A percentile compares a stretch with the other conserved stretches of the same genome.
Conservation (phyloP, 2,113 vertebrate genomes). For the Heterotilapia buettikoferi region DNA sequence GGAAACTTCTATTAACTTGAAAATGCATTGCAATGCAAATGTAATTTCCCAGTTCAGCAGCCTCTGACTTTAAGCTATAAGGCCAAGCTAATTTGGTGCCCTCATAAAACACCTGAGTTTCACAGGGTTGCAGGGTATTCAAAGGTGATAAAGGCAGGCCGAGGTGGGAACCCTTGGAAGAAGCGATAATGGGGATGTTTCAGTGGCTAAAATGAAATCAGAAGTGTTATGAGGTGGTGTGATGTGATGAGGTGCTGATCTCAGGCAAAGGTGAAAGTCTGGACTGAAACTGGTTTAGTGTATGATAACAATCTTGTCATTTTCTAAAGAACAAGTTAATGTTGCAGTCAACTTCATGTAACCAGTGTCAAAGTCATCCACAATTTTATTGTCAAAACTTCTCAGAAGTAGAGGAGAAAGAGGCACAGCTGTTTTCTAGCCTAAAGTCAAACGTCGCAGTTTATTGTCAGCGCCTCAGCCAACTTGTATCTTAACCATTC, state of each 20-base stretch:
- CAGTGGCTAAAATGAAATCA: neutral
- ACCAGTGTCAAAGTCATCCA: neutral
- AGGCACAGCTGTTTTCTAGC: neutral
- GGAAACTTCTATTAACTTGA: slow-evolving; percentile 54
- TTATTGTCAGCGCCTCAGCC: neutral
- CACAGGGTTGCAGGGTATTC: slow-evolving; percentile 25
- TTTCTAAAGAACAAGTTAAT: neutral
- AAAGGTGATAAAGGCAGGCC: slow-evolving; percentile 9
- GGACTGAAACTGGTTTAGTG: neutral
- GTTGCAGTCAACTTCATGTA: neutral
- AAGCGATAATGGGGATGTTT: slow-evolving; percentile 8
- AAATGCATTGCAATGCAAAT: slow-evolving; percentile 62
- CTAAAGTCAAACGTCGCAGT: neutral
- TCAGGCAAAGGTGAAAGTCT: neutral
- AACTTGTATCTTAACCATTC: neutral
- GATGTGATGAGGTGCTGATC: neutral
- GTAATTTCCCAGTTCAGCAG: slow-evolving; percentile 72
- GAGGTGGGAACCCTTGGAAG: neutral
- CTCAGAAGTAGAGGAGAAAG: neutral
- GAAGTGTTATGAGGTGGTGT: neutral
- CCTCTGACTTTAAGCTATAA: slow-evolving; percentile 45
- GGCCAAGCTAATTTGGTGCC: slow-evolving; percentile 58
- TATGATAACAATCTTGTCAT: neutral
- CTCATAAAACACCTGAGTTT: slow-evolving; percentile 47
- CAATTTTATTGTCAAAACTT: neutral